Evolutionary conservation across 2,888 invertebrate species (phyloP).

Genomic region (Scrobipalpa atriplicella): DNA sequence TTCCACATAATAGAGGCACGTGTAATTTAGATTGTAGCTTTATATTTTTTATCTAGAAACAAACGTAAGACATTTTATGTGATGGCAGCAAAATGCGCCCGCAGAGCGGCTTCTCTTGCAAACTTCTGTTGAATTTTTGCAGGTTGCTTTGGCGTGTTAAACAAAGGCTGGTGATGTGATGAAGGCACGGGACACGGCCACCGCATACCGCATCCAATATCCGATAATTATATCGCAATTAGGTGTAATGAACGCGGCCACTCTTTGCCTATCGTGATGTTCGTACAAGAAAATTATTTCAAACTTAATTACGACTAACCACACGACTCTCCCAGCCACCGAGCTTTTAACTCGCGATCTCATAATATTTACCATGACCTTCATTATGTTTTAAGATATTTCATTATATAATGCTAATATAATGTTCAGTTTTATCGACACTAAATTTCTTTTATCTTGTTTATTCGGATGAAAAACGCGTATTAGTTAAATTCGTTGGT

Average conservation of each 20-base stretch:
- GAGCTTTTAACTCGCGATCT: slow-evolving; percentile 26
- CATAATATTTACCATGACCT: slow-evolving; percentile 13
- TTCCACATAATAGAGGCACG: slow-evolving; percentile 1
- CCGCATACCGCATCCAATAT: slow-evolving; percentile 57
- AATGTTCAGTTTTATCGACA: background rate
- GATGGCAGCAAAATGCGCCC: slow-evolving; percentile 11
- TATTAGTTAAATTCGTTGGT: slow-evolving; percentile 35
- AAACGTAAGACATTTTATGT: slow-evolving; percentile 10
- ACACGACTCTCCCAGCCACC: slow-evolving; percentile 37
- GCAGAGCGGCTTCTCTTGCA: background rate
- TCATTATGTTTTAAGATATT: slow-evolving; percentile 12
- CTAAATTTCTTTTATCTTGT: slow-evolving; percentile 3
- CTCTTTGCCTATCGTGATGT: slow-evolving; percentile 46
- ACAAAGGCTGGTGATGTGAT: slow-evolving; percentile 39
- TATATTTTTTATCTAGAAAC: background rate
- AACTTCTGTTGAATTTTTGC: slow-evolving; percentile 6
- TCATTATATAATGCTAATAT: background rate
- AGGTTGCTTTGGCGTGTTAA: slow-evolving; percentile 27
- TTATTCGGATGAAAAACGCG: slow-evolving; percentile 11
- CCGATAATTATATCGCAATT: slow-evolving; percentile 69
- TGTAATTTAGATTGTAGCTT: background rate
- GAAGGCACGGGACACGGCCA: slow-evolving; percentile 41
- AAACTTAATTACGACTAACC: slow-evolving; percentile 53
- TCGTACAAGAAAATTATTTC: slow-evolving; percentile 51
- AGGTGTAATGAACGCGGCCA: slow-evolving; percentile 61